A percentile compares a stretch with the other conserved stretches of the same genome.
These are phyloP conservation scores for Podocnemis expansa DNA, from an alignment of 2,113 vertebrate species.

Conservation along the genomic window DNA sequence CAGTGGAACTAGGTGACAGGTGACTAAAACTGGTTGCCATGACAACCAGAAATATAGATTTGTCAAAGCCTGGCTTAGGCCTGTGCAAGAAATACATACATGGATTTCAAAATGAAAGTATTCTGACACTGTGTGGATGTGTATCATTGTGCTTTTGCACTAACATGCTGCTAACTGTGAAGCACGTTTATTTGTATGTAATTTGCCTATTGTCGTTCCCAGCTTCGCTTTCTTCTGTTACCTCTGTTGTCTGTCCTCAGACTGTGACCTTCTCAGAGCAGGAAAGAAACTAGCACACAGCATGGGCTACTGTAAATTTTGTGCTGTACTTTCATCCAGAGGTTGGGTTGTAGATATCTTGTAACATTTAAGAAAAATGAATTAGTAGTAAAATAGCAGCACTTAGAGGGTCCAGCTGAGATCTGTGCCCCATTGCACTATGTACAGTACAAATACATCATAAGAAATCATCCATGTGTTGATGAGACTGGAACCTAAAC, in stretches of 20 bases:
- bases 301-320: rapidly evolving
- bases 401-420: neutral
- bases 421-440: neutral
- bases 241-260: neutral
- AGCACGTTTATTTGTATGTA: neutral
- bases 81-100: neutral
- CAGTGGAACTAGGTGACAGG: too few relatives aligned
- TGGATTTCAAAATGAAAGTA: neutral
- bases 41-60: too few relatives aligned
- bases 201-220: neutral
- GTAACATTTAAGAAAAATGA: neutral
- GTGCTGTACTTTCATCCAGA: rapidly evolving
- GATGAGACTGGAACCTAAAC: neutral
- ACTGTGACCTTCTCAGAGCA: neutral
- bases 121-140: neutral
- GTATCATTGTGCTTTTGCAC: neutral
- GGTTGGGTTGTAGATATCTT: neutral
- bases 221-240: neutral
- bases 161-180: neutral
- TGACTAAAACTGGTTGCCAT: too few relatives aligned
- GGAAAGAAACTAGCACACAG: rapidly evolving
- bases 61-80: too few relatives aligned
- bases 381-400: neutral
- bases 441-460: neutral
- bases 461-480: neutral